Base-by-base conservation (phyloP, 2,888 invertebrate species). In the Scaptomyza reducta region DNA sequence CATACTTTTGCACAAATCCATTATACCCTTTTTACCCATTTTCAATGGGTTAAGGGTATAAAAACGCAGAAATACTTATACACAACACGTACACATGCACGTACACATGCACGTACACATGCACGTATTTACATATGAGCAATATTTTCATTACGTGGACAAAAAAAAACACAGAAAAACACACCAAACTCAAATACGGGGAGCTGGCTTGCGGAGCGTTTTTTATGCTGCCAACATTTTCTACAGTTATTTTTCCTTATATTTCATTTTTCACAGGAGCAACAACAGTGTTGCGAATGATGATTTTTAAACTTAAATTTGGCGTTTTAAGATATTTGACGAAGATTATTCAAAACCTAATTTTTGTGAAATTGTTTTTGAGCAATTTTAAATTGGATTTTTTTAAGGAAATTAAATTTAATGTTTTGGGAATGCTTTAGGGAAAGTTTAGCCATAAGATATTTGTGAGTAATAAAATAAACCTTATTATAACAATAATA, bases 71-170 rank as follows among this genome's bases (percentile, higher is more conserved):
- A n/a, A n/a, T n/a, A n/a, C n/a, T n/a, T n/a, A 22, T 22, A 22
- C 0, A 22, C 3, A 22, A 22, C 3, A 22, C 22, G 22, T 7
- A 13, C 11, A 50, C 35, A 14, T 35, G 38, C 18, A 16, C 53
- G 35, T 16, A 18, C 40, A 53, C 47, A 18, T 49, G 40, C 31
- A 33, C 53, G 22, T 51, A 31, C 63, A n/a, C n/a, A n/a, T n/a
- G n/a, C 49, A 35, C 50, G 50, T 58, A 74, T 78, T 75, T 77
- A 63, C 78, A 79, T 74, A 77, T 49, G 62, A 66, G 67, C 73
- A 68, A 78, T 78, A 80, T 80, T 83, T 80, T 79, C 77, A 80
- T 80, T 83, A 77, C 83, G 80, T 73, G 76, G 72, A 46, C 51
- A 29, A 11, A 45, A 18, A 45, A 13, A 4, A 13, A 11, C 18